Evolutionary conservation across 2,113 vertebrate genomes (phyloP).

Genomic region (Lophochroa leadbeateri): DNA sequence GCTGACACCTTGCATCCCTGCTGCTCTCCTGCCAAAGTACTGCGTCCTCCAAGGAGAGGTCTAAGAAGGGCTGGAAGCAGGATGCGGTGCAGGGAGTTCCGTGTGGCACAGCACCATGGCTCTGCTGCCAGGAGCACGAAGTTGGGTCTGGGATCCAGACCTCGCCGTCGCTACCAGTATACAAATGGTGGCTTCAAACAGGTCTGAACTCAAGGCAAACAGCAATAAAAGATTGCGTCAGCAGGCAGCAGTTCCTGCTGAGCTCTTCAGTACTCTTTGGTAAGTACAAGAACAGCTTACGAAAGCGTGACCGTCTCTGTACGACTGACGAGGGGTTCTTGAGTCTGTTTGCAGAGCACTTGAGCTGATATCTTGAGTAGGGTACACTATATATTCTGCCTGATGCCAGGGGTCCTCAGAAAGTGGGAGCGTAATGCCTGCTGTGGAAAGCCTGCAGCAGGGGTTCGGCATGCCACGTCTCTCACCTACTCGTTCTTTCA

Average conservation of each 20-base stretch:
- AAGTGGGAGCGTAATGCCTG: neutral
- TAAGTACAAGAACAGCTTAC: neutral
- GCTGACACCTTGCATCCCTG: neutral
- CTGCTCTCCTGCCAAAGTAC: neutral
- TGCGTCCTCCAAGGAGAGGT: neutral
- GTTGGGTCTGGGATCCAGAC: neutral
- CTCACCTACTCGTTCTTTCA: neutral
- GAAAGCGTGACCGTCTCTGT: neutral
- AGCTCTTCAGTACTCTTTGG: neutral
- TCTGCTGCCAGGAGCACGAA: accelerated
- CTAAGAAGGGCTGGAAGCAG: neutral
- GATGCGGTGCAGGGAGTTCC: accelerated
- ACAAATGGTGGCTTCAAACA: neutral
- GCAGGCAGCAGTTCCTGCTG: neutral
- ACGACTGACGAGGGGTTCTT: neutral
- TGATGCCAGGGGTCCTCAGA: neutral
- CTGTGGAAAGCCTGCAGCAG: neutral
- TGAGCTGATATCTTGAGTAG: neutral
- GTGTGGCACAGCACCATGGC: accelerated
- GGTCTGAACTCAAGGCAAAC: neutral
- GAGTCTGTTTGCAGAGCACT: neutral
- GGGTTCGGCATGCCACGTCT: neutral
- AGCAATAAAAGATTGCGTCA: neutral
- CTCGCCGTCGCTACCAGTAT: neutral
- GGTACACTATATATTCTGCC: neutral